These are phyloP conservation scores for Acanthisitta chloris DNA, from an alignment of 2,113 vertebrate species.

Conservation along the genomic window DNA sequence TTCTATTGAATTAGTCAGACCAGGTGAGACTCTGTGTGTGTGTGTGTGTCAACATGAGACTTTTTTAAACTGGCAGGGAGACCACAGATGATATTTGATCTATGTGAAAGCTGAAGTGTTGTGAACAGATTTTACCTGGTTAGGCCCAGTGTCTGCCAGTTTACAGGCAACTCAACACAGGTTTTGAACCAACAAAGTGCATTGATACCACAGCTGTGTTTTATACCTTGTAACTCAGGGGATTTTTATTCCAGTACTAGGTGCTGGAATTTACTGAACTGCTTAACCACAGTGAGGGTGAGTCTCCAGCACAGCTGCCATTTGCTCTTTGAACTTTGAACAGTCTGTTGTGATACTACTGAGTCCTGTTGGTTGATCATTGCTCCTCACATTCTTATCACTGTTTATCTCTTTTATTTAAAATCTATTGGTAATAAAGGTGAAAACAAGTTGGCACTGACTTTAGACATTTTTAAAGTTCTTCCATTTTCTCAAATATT, in stretches of 20 bases:
- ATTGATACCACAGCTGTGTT: neutral
- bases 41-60: neutral
- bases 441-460: neutral
- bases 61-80: neutral
- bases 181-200: neutral
- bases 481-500: neutral
- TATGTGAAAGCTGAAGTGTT: neutral
- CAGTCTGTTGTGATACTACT: neutral
- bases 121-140: neutral
- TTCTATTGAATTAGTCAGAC: neutral
- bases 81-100: neutral
- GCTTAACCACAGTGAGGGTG: neutral
- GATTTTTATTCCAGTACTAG: neutral
- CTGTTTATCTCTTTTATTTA: neutral
- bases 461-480: neutral
- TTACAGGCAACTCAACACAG: neutral
- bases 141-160: neutral
- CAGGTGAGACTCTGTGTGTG: neutral
- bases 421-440: neutral
- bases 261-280: neutral
- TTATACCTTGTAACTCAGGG: neutral
- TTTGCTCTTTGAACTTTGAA: conserved; percentile 42
- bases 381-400: neutral
- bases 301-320: neutral
- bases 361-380: neutral